These are phyloP conservation scores for Eremophila alpestris DNA, from an alignment of 2,797 vertebrate species.

Conservation along the genomic window DNA sequence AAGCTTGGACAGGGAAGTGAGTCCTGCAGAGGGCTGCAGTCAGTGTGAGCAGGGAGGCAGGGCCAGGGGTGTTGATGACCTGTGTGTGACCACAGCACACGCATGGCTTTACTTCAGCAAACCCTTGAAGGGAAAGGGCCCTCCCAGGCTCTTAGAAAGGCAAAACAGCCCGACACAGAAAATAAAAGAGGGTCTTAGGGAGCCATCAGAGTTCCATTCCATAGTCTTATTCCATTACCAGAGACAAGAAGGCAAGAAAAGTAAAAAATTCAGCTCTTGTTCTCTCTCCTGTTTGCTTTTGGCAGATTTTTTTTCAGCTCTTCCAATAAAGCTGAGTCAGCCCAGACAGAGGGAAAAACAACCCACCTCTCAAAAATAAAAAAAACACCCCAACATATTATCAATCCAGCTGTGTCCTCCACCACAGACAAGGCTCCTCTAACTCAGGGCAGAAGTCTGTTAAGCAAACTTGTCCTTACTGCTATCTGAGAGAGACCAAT, in stretches of 20 bases:
- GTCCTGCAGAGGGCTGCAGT: background rate
- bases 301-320: background rate
- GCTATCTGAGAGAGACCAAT: background rate
- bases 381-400: accelerated
- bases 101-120: background rate
- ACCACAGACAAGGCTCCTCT: background rate
- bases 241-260: background rate
- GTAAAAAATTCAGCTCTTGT: background rate
- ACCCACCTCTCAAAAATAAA: accelerated
- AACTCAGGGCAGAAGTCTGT: background rate
- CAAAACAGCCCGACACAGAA: background rate
- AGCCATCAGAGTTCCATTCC: background rate
- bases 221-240: background rate
- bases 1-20: accelerated
- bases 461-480: background rate
- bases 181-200: background rate
- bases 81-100: background rate
- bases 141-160: background rate
- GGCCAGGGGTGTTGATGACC: background rate
- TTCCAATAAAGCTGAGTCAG: background rate
- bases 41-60: background rate
- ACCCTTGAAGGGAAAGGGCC: background rate
- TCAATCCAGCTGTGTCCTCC: background rate
- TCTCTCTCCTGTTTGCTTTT: background rate
- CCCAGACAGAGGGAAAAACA: background rate